These are phyloP conservation scores for Microplitis mediator DNA, from an alignment of 1,140 invertebrate genomes.

Conservation along the genomic window DNA sequence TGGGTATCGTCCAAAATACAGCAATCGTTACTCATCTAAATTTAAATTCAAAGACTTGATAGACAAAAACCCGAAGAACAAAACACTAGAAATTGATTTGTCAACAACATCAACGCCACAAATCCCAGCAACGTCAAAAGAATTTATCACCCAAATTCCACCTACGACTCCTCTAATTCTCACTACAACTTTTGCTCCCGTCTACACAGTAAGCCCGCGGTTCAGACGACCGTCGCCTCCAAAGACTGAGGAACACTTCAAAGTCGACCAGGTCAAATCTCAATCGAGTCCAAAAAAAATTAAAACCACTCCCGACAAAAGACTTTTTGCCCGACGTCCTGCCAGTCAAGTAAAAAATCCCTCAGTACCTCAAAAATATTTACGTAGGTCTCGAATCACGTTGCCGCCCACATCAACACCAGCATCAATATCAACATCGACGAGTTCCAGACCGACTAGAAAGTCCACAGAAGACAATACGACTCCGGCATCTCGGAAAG, in stretches of 20 bases:
- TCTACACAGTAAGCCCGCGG: not conserved
- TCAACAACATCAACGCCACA: conserved; percentile 5
- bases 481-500: conserved; percentile 33
- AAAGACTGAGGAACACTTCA: not conserved
- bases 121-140: conserved; percentile 16
- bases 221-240: not conserved
- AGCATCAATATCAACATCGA: not conserved
- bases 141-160: not conserved
- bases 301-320: not conserved
- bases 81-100: not conserved
- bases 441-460: not conserved
- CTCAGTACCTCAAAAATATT: not conserved
- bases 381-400: conserved; percentile 4
- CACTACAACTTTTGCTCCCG: not conserved
- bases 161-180: conserved; percentile 1
- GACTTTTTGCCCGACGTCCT: no score
- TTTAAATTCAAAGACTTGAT: not conserved
- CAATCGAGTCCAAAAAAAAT: not conserved
- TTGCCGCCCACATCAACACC: not conserved
- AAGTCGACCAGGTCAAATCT: not conserved
- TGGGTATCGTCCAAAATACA: not conserved
- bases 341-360: no score
- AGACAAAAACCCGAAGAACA: not conserved
- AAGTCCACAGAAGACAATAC: not conserved
- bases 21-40: no score